Conservation (phyloP, 2,797 vertebrate species). For the Eutrigla gurnardus region DNA sequence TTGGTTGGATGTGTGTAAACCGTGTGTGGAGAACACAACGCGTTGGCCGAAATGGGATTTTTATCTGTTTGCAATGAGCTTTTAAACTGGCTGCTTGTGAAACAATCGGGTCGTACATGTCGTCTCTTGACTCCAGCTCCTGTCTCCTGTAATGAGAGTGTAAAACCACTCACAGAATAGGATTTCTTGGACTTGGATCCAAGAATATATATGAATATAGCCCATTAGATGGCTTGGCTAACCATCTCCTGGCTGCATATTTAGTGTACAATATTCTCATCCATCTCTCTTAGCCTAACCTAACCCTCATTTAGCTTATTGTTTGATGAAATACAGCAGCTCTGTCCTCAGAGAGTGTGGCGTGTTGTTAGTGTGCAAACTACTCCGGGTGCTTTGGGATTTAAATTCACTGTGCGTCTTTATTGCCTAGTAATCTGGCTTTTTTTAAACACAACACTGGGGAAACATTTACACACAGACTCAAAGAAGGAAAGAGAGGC, state of each 20-base stretch:
- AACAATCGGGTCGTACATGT: too few species aligned
- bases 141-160: too few species aligned
- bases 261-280: neutral
- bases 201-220: too few species aligned
- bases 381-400: constrained; percentile 10
- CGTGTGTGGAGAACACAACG: too few species aligned
- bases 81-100: too few species aligned
- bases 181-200: too few species aligned
- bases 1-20: too few species aligned
- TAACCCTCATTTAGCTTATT: neutral
- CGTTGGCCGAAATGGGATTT: too few species aligned
- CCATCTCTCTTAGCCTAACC: neutral
- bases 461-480: constrained; percentile 36
- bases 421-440: constrained; percentile 41
- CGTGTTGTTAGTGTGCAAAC: constrained; percentile 15
- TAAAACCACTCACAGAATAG: too few species aligned
- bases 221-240: neutral
- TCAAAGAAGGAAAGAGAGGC: constrained; percentile 17
- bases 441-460: constrained; percentile 28
- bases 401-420: constrained; percentile 38
- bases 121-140: too few species aligned
- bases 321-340: neutral
- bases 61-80: too few species aligned
- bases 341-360: constrained; percentile 13
- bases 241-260: neutral